Evolutionary conservation across 2,797 vertebrate species (phyloP), one percentile per base, ranked within the genome.

Genomic region (Discoglossus pictus): DNA sequence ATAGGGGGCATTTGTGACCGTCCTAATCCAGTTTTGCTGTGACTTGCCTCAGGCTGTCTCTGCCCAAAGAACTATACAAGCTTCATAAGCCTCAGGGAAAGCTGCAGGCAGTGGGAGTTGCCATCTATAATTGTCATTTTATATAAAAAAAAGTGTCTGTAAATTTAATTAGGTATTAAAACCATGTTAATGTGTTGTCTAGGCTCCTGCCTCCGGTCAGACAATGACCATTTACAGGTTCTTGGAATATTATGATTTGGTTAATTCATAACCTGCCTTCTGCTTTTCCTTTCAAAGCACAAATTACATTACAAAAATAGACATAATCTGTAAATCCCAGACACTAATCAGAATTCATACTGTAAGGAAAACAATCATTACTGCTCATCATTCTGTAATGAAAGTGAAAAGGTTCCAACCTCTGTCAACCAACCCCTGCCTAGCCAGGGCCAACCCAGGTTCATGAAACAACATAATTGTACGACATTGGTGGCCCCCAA

Each of bases 1-100:
- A 46, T 61, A 46, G 48, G 21, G 43, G 34, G 31, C 25, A 61
- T 53, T 55, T 52, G 48, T 16, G 13, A 46, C 25, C 47, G 38
- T 61, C 53, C 20, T 61, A 61, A 68, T 61, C 48, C 31, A 68
- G 48, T 61, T 44, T 60, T n/a, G 9, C 17, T 68, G 47, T 21
- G 24, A 31, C 8, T 31, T 18, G 48, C 56, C 23, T 46, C 47
- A 52, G 65, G 65, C 55, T 17, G 15, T 60, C 38, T 38, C 27
- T 53, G 15, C 20, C 27, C 47, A 61, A 43, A 59, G 39, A 53
- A 25, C n/a, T 40, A 10, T 31, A 8, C 38, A 47, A 24, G 56
- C 39, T 47, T 46, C 48, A 68, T 18, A 25, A 54, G 48, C 46
- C 65, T 13, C 6, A 21, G 47, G 48, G 53, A 12, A 23, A 27